Percentiles rank a stretch among this genome's conserved stretches.
These are phyloP conservation scores for Antigone vipio DNA, from an alignment of 2,113 vertebrate genomes.

Conservation along the genomic window DNA sequence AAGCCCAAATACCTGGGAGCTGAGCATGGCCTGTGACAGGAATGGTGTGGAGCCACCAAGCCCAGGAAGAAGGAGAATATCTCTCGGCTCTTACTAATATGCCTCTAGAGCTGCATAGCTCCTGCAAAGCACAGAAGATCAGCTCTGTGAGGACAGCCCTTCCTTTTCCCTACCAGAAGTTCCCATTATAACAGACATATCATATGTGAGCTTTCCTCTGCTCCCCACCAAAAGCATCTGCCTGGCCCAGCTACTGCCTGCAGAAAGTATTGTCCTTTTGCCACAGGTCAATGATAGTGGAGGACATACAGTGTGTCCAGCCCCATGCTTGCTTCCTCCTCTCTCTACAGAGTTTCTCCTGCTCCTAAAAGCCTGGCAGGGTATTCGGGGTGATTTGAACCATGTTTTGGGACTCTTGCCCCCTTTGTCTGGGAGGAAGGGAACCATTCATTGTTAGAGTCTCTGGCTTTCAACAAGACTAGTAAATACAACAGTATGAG, in stretches of 20 bases:
- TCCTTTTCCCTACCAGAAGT: not conserved
- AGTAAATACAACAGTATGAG: not conserved
- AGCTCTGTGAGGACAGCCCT: not conserved
- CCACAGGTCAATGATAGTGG: not conserved
- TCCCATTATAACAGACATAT: not conserved
- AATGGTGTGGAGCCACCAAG: not conserved
- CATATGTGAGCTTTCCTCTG: not conserved
- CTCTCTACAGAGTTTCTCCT: not conserved
- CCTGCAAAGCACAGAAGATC: not conserved
- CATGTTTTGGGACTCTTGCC: not conserved
- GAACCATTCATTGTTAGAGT: not conserved
- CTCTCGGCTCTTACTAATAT: not conserved
- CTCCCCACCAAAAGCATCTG: not conserved
- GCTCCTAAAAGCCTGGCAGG: not conserved
- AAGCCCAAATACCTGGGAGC: not conserved
- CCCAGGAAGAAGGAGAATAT: not conserved
- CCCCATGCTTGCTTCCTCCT: not conserved
- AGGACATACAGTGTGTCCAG: not conserved
- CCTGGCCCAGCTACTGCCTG: not conserved
- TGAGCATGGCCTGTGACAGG: not conserved
- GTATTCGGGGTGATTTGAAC: not conserved
- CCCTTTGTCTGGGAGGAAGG: not conserved
- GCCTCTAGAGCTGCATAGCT: not conserved
- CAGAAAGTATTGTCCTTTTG: not conserved
- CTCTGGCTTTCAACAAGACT: not conserved